Conservation (phyloP, 2,797 vertebrate species). For the Anableps anableps region DNA sequence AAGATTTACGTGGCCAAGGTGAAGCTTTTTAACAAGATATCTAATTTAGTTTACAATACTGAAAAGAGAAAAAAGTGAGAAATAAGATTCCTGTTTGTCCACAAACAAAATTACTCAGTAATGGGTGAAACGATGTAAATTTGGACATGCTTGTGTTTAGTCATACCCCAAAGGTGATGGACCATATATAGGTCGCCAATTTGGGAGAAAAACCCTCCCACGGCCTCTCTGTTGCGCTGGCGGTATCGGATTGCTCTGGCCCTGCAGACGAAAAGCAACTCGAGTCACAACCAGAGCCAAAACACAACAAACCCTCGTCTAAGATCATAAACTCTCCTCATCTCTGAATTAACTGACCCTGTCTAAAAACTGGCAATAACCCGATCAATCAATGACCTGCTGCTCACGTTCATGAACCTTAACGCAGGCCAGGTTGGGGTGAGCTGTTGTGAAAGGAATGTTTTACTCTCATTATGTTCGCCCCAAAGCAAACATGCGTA, state of each 20-base stretch:
- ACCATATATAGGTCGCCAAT: conserved; percentile 97
- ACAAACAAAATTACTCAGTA: neutral
- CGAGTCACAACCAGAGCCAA: conserved; percentile 36
- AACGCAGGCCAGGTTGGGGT: conserved; percentile 17
- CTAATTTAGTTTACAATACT: neutral
- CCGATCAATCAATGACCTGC: conserved; percentile 1
- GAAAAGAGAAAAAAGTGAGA: neutral
- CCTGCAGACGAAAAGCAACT: conserved; percentile 76
- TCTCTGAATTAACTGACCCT: conserved; percentile 15
- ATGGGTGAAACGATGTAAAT: neutral
- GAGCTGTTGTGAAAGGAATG: conserved; percentile 1
- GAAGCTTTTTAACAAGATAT: neutral
- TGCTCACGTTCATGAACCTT: conserved; percentile 23
- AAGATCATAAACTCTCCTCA: conserved; percentile 11
- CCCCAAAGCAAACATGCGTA: conserved; percentile 36
- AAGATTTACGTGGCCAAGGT: neutral
- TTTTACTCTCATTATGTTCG: conserved; percentile 21
- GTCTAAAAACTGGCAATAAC: conserved; percentile 24
- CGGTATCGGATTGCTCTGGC: conserved; percentile 92
- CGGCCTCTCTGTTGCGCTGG: conserved; percentile 90
- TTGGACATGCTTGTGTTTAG: neutral
- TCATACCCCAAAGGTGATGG: conserved; percentile 88
- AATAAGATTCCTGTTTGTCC: neutral
- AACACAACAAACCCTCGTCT: conserved; percentile 26
- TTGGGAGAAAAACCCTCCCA: conserved; percentile 97